These are phyloP conservation scores for Corynorhinus townsendii DNA, from an alignment of 2,113 vertebrate genomes.

Conservation along the genomic window DNA sequence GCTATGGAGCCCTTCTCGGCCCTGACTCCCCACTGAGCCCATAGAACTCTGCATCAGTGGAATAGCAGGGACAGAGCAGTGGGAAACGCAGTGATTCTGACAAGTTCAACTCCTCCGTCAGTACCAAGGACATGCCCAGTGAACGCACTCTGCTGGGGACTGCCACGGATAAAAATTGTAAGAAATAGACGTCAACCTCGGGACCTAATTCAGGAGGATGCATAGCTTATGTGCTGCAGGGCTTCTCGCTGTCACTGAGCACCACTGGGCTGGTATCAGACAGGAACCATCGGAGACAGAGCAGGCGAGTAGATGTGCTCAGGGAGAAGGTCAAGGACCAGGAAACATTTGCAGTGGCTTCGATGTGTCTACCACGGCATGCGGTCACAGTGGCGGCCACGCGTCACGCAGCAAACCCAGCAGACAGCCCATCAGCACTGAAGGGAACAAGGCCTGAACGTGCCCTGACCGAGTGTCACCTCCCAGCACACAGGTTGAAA, in stretches of 20 bases:
- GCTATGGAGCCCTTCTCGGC: accelerated
- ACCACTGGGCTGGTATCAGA: not conserved
- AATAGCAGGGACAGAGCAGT: not conserved
- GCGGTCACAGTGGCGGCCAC: accelerated
- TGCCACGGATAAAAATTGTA: not conserved
- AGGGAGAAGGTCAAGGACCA: not conserved
- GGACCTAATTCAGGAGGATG: not conserved
- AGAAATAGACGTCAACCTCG: not conserved
- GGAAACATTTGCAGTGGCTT: not conserved
- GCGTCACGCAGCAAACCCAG: too few relatives aligned
- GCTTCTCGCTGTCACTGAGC: not conserved
- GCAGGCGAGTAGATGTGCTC: not conserved
- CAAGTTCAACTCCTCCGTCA: not conserved
- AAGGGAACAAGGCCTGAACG: not conserved
- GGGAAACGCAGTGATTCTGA: not conserved
- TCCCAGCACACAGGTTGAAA: not conserved
- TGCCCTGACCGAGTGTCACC: not conserved
- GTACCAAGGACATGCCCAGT: not conserved
- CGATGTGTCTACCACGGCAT: accelerated
- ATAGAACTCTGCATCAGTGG: not conserved
- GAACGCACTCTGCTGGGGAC: not conserved
- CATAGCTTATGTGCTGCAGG: accelerated
- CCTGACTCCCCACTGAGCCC: not conserved
- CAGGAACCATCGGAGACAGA: not conserved
- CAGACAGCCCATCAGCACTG: not conserved